Evolutionary conservation across 37 sponge, comb jelly and placozoan genomes (phyloP).

Genomic region (Ephydatia muelleri): DNA sequence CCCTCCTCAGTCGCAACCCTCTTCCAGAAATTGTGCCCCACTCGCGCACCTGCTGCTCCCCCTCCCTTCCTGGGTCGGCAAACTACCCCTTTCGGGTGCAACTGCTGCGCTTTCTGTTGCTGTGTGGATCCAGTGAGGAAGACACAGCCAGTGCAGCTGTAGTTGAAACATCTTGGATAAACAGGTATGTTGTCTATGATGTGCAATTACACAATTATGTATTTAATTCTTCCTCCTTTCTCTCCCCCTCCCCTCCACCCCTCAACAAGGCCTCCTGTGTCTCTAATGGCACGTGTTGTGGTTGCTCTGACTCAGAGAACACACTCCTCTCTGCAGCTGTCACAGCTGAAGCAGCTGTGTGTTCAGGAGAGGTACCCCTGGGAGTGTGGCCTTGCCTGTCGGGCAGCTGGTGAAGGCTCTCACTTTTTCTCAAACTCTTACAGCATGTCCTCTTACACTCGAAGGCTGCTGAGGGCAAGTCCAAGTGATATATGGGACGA

Average conservation of each 20-base stretch:
- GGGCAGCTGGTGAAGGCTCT: not conserved
- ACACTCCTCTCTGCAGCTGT: conserved; percentile 15
- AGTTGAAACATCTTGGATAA: not conserved
- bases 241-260: not conserved
- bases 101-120: conserved; percentile 39
- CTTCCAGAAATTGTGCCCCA: conserved; percentile 16
- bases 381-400: too few relatives aligned
- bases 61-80: not conserved
- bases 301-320: conserved; percentile 46
- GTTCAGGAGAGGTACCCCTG: conserved; percentile 1
- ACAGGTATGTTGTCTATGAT: too few relatives aligned
- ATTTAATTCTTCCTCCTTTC: not conserved
- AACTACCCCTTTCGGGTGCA: conserved; percentile 37
- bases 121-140: not conserved
- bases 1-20: conserved; percentile 4
- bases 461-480: not conserved
- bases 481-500: conserved; percentile 17
- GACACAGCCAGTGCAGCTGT: not conserved
- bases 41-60: not conserved
- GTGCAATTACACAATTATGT: not conserved
- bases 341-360: conserved; percentile 19
- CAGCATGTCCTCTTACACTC: not conserved
- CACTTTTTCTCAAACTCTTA: not conserved
- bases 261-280: conserved; percentile 3
- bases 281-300: conserved; percentile 18